Evolutionary conservation across 2,888 invertebrate species (phyloP).

Genomic region (Patella depressa): DNA sequence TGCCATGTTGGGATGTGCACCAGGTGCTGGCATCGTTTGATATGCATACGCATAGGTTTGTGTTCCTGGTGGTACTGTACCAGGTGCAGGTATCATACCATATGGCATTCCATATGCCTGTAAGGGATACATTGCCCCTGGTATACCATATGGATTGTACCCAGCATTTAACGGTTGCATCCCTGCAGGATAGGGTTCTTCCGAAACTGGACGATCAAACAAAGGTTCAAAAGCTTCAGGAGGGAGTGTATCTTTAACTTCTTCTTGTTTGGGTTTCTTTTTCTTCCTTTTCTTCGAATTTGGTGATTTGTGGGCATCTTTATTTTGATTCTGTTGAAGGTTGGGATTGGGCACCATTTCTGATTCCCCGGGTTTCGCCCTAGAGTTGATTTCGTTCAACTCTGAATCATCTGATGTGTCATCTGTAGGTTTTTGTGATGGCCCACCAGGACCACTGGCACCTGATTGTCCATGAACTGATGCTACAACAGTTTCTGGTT

Average conservation of each 20-base stretch:
- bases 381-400: constrained; percentile 11
- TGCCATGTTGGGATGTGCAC: constrained; percentile 27
- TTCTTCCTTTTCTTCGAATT: constrained; percentile 49
- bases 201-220: constrained; percentile 45
- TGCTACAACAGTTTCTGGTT: not conserved
- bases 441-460: too few relatives aligned
- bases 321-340: constrained; percentile 20
- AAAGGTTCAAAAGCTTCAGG: constrained; percentile 61
- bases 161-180: constrained; percentile 24
- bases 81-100: constrained; percentile 39
- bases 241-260: constrained; percentile 49
- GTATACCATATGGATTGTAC: constrained; percentile 19
- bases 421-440: not conserved
- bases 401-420: constrained; percentile 12
- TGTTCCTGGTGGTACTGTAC: constrained; percentile 33
- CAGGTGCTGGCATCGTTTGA: constrained; percentile 36
- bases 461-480: too few relatives aligned
- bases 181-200: constrained; percentile 22
- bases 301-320: constrained; percentile 41
- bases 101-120: constrained; percentile 35
- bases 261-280: constrained; percentile 37
- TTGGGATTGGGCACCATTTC: constrained; percentile 33
- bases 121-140: constrained; percentile 19
- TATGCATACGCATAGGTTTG: constrained; percentile 43
- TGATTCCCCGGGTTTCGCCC: constrained; percentile 30